A percentile compares a stretch with the other conserved stretches of the same genome.
These are phyloP conservation scores for Pipistrellus pygmaeus DNA, from an alignment of 2,797 vertebrate genomes.

Conservation along the genomic window DNA sequence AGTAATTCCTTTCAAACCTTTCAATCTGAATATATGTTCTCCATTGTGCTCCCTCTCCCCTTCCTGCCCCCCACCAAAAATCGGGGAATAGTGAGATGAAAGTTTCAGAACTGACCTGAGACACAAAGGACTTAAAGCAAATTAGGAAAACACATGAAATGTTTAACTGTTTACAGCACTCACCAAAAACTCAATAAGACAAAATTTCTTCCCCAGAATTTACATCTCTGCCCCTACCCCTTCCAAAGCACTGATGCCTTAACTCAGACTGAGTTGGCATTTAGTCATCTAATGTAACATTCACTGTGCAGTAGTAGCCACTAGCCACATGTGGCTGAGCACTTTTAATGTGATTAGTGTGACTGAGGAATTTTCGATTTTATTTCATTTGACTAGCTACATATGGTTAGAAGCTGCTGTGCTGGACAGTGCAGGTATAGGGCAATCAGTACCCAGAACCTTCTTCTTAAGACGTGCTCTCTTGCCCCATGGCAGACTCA, in stretches of 20 bases:
- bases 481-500: background rate
- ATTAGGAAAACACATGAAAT: conserved; percentile 3
- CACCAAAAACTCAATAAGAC: conserved; percentile 4
- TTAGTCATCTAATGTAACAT: background rate
- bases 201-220: background rate
- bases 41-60: background rate
- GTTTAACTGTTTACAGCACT: conserved; percentile 38
- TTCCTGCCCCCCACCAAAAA: background rate
- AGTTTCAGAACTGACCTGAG: conserved; percentile 45
- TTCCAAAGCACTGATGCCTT: conserved; percentile 51
- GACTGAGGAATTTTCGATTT: background rate
- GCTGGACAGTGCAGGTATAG: background rate
- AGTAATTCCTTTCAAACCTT: conserved; percentile 47
- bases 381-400: conserved; percentile 16
- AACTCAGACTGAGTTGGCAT: background rate
- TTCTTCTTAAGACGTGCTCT: background rate
- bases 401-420: background rate
- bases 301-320: background rate
- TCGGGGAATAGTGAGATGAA: background rate
- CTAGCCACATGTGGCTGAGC: background rate
- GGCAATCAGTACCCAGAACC: conserved; percentile 3
- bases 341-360: conserved; percentile 12
- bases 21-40: conserved; percentile 46
- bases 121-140: background rate
- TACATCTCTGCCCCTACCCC: background rate